phyloP scores from a whole-genome alignment of 2,797 vertebrate genomes.

The Galago senegalensis region DNA sequence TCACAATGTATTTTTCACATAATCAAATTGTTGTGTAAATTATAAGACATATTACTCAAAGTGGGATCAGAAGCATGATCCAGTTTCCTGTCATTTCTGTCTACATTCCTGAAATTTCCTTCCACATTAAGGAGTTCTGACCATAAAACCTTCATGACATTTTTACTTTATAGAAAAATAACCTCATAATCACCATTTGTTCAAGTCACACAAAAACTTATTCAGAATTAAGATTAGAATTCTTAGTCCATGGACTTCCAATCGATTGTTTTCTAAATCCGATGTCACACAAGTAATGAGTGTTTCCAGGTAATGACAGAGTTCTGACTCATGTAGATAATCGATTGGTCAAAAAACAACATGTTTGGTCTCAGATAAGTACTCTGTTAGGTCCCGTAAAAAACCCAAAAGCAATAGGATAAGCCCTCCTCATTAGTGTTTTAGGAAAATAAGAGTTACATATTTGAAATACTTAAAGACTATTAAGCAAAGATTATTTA shows the following conservation, averaged over 20 bases:
- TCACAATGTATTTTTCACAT: background rate
- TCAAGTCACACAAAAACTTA: background rate
- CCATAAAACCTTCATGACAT: background rate
- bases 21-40: background rate
- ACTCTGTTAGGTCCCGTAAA: background rate
- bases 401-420: background rate
- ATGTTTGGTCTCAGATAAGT: background rate
- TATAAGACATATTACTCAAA: background rate
- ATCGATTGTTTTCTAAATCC: background rate
- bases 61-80: background rate
- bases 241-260: background rate
- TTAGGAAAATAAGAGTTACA: background rate
- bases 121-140: background rate
- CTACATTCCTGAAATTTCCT: background rate
- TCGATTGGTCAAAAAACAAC: background rate
- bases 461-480: conserved; percentile 21
- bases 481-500: background rate
- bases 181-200: background rate
- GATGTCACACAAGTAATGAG: background rate
- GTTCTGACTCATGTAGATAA: background rate
- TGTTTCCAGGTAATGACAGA: background rate
- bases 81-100: background rate
- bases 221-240: background rate
- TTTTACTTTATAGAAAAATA: conserved; percentile 44
- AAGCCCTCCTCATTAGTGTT: background rate